Conservation (phyloP, 92 coral and sea anemone species). For the Chrysogorgia sp. region DNA sequence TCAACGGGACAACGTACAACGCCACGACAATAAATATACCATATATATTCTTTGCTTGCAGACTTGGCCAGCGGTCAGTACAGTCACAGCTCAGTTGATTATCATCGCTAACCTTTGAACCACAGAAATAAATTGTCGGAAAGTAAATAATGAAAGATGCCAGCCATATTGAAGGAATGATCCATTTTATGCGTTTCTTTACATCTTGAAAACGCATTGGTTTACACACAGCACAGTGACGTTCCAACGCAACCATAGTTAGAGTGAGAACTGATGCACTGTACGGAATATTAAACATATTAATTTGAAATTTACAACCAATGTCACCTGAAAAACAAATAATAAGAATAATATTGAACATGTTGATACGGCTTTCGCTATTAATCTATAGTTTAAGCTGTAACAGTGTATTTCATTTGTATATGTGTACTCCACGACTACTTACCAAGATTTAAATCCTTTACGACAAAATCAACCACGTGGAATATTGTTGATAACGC, state of each 20-base stretch:
- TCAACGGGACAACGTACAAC: slow-evolving; percentile 60
- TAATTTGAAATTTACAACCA: slow-evolving; percentile 40
- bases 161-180: slow-evolving; percentile 40
- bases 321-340: slow-evolving; percentile 30
- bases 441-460: slow-evolving; percentile 27
- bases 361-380: too few species aligned
- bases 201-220: slow-evolving; percentile 6
- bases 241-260: slow-evolving; percentile 14
- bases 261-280: slow-evolving; percentile 32
- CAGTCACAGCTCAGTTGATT: slow-evolving; percentile 42
- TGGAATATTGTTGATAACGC: slow-evolving; percentile 28
- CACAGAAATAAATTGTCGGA: slow-evolving; percentile 37
- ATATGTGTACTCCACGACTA: too few species aligned
- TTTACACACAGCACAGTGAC: slow-evolving; percentile 29
- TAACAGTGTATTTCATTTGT: too few species aligned
- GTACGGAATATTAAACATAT: slow-evolving; percentile 44
- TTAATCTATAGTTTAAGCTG: too few species aligned
- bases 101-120: background rate
- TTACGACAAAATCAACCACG: slow-evolving; percentile 19
- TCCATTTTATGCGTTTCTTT: slow-evolving; percentile 16
- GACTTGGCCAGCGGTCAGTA: slow-evolving; percentile 34
- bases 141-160: slow-evolving; percentile 5
- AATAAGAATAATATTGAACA: too few species aligned
- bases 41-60: slow-evolving; percentile 24
- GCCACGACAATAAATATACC: slow-evolving; percentile 32